Percentiles rank a stretch among this genome's conserved stretches.
phyloP scores from a whole-genome alignment of 2,888 invertebrate genomes.

The Agriopis leucophaearia region DNA sequence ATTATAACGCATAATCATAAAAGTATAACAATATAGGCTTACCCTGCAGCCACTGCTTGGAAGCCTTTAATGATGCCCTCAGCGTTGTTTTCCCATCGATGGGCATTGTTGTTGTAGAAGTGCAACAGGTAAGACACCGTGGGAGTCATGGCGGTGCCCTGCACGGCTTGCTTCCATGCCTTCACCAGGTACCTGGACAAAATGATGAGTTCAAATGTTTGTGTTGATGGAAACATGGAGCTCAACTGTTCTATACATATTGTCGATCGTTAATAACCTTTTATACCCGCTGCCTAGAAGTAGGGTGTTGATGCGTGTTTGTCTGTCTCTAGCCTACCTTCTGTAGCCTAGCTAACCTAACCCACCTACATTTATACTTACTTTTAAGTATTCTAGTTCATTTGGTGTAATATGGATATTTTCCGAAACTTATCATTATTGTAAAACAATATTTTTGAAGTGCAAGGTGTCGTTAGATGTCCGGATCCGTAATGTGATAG shows the following conservation, averaged over 20 bases:
- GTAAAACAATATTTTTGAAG: too few relatives aligned
- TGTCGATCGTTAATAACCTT: too few relatives aligned
- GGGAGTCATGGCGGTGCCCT: conserved; percentile 87
- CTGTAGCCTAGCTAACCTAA: too few relatives aligned
- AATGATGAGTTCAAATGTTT: background rate
- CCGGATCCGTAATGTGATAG: too few relatives aligned
- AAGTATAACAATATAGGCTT: conserved; percentile 39
- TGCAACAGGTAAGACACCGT: conserved; percentile 89
- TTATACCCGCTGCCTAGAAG: too few relatives aligned
- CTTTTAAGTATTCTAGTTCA: too few relatives aligned
- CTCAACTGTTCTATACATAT: background rate
- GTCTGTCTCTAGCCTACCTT: too few relatives aligned
- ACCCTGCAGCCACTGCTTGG: conserved; percentile 89
- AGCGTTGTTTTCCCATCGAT: conserved; percentile 74
- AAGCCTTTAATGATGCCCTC: conserved; percentile 86
- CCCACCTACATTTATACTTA: too few relatives aligned
- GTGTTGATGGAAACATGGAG: background rate
- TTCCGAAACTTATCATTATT: too few relatives aligned
- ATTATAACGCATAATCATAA: background rate
- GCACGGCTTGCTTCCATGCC: conserved; percentile 89
- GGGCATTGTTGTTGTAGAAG: conserved; percentile 54
- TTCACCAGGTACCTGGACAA: conserved; percentile 90
- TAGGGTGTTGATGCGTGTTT: too few relatives aligned
- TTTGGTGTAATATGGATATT: too few relatives aligned
- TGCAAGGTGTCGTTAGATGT: too few relatives aligned